Conservation (phyloP, 2,888 invertebrate species). For the Psococerastis gibbosa region DNA sequence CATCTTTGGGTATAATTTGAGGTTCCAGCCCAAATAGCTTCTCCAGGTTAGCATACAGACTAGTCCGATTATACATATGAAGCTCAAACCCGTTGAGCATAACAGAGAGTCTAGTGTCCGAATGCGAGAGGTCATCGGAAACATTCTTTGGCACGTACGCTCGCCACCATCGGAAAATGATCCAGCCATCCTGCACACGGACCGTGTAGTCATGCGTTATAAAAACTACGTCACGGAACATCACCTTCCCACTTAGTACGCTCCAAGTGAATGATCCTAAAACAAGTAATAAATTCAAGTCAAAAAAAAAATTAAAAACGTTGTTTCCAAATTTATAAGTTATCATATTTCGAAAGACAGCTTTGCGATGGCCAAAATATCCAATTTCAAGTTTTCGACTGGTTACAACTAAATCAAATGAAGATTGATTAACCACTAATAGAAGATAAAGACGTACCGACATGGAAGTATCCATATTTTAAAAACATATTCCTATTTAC, state of each 20-base stretch:
- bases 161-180: conserved; percentile 97
- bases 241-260: conserved; percentile 93
- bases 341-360: no score
- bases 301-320: no score
- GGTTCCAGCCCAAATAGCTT: conserved; percentile 71
- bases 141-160: conserved; percentile 89
- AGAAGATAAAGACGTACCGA: conserved; percentile 38
- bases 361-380: no score
- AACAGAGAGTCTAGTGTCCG: conserved; percentile 76
- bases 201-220: conserved; percentile 86
- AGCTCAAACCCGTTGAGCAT: conserved; percentile 87
- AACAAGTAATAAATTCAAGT: conserved; percentile 20
- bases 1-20: conserved; percentile 42
- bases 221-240: conserved; percentile 91
- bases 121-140: conserved; percentile 89
- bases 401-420: no score
- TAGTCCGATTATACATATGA: conserved; percentile 85
- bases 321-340: no score
- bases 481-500: conserved; percentile 65
- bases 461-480: conserved; percentile 70
- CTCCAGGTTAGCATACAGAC: conserved; percentile 70
- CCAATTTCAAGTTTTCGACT: no score
- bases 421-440: not conserved
- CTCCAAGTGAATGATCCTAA: conserved; percentile 85
- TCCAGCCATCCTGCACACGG: conserved; percentile 87